Percentiles rank a stretch among this genome's conserved stretches.
Conservation (phyloP, 2,888 invertebrate genomes). For the Agriotes lineatus region DNA sequence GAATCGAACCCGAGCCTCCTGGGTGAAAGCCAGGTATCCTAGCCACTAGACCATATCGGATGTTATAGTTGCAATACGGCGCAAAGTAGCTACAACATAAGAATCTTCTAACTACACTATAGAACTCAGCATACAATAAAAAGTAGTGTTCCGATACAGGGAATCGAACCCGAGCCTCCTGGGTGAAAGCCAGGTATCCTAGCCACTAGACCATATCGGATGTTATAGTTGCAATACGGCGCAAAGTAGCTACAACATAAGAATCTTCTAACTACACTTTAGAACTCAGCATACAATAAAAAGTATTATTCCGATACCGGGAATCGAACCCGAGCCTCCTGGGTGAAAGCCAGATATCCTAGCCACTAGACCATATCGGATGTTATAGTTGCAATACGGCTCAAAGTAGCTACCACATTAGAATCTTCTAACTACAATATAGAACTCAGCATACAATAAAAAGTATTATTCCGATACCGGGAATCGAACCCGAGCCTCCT, state of each 20-base stretch:
- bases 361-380: constrained; percentile 78
- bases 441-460: too few species aligned
- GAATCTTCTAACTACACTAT: too few species aligned
- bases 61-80: too few species aligned
- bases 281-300: too few species aligned
- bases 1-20: constrained; percentile 82
- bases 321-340: constrained; percentile 82
- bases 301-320: constrained; percentile 20
- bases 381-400: too few species aligned
- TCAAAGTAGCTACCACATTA: too few species aligned
- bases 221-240: too few species aligned
- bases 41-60: constrained; percentile 78
- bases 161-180: constrained; percentile 82
- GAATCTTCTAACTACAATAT: too few species aligned
- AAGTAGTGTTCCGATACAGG: constrained; percentile 13
- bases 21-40: constrained; percentile 81
- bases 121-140: too few species aligned
- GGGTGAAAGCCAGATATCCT: constrained; percentile 81
- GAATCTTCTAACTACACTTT: too few species aligned
- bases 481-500: constrained; percentile 82
- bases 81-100: too few species aligned
- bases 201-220: constrained; percentile 78
- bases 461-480: constrained; percentile 20
- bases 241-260: too few species aligned
- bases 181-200: constrained; percentile 81